These are phyloP conservation scores for Phallusia fumigata DNA, from an alignment of 23 tunicate genomes.

Conservation along the genomic window DNA sequence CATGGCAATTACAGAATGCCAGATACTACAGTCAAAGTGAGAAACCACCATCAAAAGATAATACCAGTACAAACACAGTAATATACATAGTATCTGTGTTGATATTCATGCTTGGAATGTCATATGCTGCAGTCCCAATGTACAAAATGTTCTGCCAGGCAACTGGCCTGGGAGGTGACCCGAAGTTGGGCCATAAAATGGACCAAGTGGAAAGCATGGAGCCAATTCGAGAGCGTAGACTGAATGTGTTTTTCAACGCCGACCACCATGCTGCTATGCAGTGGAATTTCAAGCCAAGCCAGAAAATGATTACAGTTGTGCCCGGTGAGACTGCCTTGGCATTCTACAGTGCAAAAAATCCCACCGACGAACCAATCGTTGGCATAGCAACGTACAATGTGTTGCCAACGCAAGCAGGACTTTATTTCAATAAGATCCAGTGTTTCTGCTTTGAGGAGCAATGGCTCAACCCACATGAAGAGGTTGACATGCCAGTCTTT, in stretches of 20 bases:
- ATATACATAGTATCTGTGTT: slow-evolving; percentile 51
- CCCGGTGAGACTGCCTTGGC: slow-evolving; percentile 99
- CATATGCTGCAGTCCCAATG: slow-evolving; percentile 88
- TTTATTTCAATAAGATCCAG: slow-evolving; percentile 94
- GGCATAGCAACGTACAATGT: slow-evolving; percentile 96
- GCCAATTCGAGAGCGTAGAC: slow-evolving; percentile 69
- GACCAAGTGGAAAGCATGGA: slow-evolving; percentile 64
- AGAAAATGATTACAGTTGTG: slow-evolving; percentile 62
- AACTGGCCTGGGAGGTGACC: slow-evolving; percentile 82
- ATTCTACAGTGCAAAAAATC: slow-evolving; percentile 95
- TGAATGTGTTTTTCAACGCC: slow-evolving; percentile 66
- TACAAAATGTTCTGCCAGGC: slow-evolving; percentile 84
- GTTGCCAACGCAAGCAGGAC: slow-evolving; percentile 82
- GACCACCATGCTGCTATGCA: slow-evolving; percentile 81
- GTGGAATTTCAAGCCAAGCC: slow-evolving; percentile 94
- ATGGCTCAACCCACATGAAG: slow-evolving; percentile 92
- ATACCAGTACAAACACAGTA: slow-evolving; percentile 15
- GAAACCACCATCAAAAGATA: background rate
- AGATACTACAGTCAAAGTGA: background rate
- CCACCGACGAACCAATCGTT: slow-evolving; percentile 89
- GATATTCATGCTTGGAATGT: slow-evolving; percentile 68
- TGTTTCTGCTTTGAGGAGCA: slow-evolving; percentile 99
- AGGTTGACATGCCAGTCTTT: slow-evolving; percentile 98
- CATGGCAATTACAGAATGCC: background rate
- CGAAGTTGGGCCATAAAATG: slow-evolving; percentile 55